A percentile compares a stretch with the other conserved stretches of the same genome.
Conservation (phyloP, 92 coral and sea anemone genomes). For the Actinostola sp. region DNA sequence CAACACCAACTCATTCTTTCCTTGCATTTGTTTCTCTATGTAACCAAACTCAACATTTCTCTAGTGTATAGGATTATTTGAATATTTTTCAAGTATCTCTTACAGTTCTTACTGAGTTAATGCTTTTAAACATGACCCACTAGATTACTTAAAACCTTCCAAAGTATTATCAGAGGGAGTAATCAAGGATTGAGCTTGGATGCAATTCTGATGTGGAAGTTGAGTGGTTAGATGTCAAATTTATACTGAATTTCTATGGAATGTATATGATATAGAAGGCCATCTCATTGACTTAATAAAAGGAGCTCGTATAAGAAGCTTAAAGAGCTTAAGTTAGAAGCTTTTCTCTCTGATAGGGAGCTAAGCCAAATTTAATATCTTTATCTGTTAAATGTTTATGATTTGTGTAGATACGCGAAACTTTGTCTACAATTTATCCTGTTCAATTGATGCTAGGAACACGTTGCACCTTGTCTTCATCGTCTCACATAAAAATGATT, state of each 20-base stretch:
- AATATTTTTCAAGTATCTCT: slow-evolving; percentile 23
- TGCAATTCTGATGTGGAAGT: not conserved
- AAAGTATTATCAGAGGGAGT: slow-evolving; percentile 4
- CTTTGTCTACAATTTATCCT: not conserved
- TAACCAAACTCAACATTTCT: not conserved
- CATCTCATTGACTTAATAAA: slow-evolving; percentile 14
- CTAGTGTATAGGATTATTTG: slow-evolving; percentile 2
- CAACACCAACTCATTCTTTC: not conserved
- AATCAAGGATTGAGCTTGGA: slow-evolving; percentile 12
- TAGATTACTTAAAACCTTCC: not conserved
- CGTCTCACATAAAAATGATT: not conserved
- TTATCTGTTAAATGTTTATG: slow-evolving; percentile 32
- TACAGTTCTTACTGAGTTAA: slow-evolving; percentile 16
- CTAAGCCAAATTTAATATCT: slow-evolving; percentile 25
- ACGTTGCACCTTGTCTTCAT: no score
- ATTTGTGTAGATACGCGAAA: slow-evolving; percentile 17
- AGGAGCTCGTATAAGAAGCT: slow-evolving; percentile 4
- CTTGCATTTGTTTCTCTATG: not conserved
- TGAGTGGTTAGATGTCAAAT: not conserved
- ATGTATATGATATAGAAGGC: not conserved
- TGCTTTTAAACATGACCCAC: slow-evolving; percentile 1
- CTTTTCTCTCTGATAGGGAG: slow-evolving; percentile 18
- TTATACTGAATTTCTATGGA: slow-evolving; percentile 5
- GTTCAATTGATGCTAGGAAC: not conserved
- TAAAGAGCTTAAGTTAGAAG: slow-evolving; percentile 11